These are phyloP conservation scores for Synanceia verrucosa DNA, from an alignment of 2,797 vertebrate genomes.

Conservation along the genomic window DNA sequence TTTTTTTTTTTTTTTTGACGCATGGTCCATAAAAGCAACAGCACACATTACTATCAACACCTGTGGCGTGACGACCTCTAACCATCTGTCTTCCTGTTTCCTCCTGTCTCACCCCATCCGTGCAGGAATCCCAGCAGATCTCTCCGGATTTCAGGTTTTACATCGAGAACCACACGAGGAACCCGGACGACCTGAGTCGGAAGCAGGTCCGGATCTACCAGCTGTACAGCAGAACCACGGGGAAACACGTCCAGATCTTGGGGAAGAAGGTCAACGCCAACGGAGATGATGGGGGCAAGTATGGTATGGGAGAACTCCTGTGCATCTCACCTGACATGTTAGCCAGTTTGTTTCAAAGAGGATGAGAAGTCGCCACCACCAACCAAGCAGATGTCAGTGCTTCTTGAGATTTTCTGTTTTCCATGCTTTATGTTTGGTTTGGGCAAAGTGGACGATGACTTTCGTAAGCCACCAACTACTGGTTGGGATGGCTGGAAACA, in stretches of 20 bases:
- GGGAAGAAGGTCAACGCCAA: slow-evolving; percentile 86
- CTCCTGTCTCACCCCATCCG: slow-evolving; percentile 18
- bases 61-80: slow-evolving; percentile 44
- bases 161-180: slow-evolving; percentile 86
- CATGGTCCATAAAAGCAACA: slow-evolving; percentile 58
- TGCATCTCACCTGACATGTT: slow-evolving; percentile 67
- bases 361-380: not conserved
- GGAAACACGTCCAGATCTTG: slow-evolving; percentile 84
- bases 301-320: slow-evolving; percentile 84
- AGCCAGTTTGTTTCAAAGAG: slow-evolving; percentile 16
- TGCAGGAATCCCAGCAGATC: slow-evolving; percentile 85
- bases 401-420: slow-evolving; percentile 16
- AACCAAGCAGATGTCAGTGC: not conserved
- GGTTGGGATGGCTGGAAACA: slow-evolving; percentile 24
- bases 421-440: slow-evolving; percentile 20
- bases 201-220: slow-evolving; percentile 87
- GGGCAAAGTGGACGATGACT: slow-evolving; percentile 10
- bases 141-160: slow-evolving; percentile 85
- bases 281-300: slow-evolving; percentile 88
- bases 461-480: slow-evolving; percentile 27
- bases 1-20: slow-evolving; percentile 44
- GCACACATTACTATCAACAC: slow-evolving; percentile 65
- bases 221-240: slow-evolving; percentile 86
- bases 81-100: slow-evolving; percentile 25
- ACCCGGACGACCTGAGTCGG: slow-evolving; percentile 84